phyloP scores from a whole-genome alignment of 2,888 invertebrate genomes.

The Lucinisca nassula region DNA sequence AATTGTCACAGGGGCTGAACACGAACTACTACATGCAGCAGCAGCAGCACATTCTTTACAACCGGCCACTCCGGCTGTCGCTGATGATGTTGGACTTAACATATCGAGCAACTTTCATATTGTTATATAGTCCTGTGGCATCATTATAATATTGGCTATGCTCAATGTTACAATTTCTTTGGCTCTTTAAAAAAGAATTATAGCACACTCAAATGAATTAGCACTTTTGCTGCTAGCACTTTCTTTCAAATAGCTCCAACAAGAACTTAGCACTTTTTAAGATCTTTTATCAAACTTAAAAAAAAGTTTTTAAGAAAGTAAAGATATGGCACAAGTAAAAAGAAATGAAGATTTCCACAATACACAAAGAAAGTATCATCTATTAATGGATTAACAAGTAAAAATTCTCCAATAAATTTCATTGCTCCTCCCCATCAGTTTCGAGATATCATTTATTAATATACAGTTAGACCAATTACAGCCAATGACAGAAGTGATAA shows the following conservation, averaged over 20 bases:
- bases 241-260: background rate
- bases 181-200: background rate
- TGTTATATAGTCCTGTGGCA: background rate
- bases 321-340: too few species aligned
- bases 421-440: background rate
- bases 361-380: background rate
- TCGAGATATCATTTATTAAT: conserved; percentile 5
- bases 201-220: background rate
- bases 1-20: conserved; percentile 68
- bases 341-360: background rate
- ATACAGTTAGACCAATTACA: conserved; percentile 11
- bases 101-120: background rate
- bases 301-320: too few species aligned
- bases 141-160: conserved; percentile 3
- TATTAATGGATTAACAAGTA: background rate
- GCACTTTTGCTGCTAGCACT: background rate
- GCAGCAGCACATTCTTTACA: conserved; percentile 71
- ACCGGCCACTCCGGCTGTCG: conserved; percentile 64
- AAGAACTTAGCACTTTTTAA: background rate
- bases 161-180: background rate
- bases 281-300: too few species aligned
- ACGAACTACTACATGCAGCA: conserved; percentile 46
- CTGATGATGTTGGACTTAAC: background rate
- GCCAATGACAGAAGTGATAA: conserved; percentile 7
- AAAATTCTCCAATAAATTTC: background rate